Conservation (phyloP, 1,140 invertebrate genomes). For the Heliconius hewitsoni region DNA sequence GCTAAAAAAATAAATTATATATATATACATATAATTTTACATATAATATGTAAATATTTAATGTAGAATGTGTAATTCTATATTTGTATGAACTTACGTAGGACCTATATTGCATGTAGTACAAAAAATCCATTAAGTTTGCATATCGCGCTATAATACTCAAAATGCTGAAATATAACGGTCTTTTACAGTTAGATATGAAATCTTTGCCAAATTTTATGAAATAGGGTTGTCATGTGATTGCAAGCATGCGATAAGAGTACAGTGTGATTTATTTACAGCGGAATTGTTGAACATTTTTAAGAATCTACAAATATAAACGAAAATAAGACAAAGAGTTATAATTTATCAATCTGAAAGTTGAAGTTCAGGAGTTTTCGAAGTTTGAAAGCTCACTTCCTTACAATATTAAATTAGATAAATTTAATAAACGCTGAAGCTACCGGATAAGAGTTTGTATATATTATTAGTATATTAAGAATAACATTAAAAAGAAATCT, state of each 20-base stretch:
- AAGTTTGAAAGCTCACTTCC: no score
- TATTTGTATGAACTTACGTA: neutral
- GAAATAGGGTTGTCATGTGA: slow-evolving; percentile 6
- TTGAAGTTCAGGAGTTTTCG: no score
- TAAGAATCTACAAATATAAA: neutral
- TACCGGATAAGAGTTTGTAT: no score
- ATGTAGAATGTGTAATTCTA: neutral
- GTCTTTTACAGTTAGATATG: neutral
- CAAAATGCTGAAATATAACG: slow-evolving; percentile 3
- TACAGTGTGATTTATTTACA: neutral
- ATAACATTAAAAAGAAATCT: no score
- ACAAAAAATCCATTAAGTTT: neutral
- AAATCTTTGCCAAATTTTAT: slow-evolving; percentile 14
- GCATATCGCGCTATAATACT: neutral
- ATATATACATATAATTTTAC: no score
- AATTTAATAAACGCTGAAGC: no score
- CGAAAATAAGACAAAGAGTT: neutral
- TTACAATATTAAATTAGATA: no score
- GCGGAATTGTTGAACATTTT: neutral
- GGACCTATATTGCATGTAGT: neutral
- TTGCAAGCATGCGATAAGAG: neutral
- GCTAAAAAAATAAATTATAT: no score
- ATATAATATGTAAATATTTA: no score
- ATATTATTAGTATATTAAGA: no score
- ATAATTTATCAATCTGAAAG: no score